A percentile compares a stretch with the other conserved stretches of the same genome.
phyloP scores from a whole-genome alignment of 2,888 invertebrate species.

The Parnassius apollo region DNA sequence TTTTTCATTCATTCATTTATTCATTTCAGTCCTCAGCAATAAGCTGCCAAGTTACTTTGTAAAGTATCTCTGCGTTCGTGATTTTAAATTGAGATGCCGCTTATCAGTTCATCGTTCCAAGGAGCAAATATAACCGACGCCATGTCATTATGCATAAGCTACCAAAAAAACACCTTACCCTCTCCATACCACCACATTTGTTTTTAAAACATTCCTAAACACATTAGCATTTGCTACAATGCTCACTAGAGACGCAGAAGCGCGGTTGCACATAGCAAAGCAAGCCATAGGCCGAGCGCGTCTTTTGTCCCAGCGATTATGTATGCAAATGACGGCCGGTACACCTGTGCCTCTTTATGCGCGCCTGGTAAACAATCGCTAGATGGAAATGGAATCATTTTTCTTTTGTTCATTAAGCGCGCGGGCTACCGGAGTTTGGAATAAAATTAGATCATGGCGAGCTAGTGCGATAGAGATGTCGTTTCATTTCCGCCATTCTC shows the following conservation, averaged over 20 bases:
- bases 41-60: slow-evolving; percentile 1
- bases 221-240: slow-evolving; percentile 73
- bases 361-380: slow-evolving; percentile 65
- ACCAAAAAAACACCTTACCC: slow-evolving; percentile 10
- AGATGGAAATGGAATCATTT: slow-evolving; percentile 57
- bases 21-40: too few relatives aligned
- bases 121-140: slow-evolving; percentile 6
- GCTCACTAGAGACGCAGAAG: slow-evolving; percentile 59
- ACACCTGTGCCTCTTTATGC: slow-evolving; percentile 65
- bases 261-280: slow-evolving; percentile 40
- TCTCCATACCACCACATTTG: slow-evolving; percentile 34
- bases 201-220: slow-evolving; percentile 60
- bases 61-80: slow-evolving; percentile 8
- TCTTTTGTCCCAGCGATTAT: slow-evolving; percentile 70
- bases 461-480: not conserved
- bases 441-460: slow-evolving; percentile 3
- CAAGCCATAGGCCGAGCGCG: slow-evolving; percentile 34
- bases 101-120: slow-evolving; percentile 18
- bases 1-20: too few relatives aligned
- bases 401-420: slow-evolving; percentile 18
- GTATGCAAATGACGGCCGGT: slow-evolving; percentile 52
- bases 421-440: slow-evolving; percentile 2
- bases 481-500: slow-evolving; percentile 12
- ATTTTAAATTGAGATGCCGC: slow-evolving; percentile 9
- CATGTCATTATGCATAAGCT: slow-evolving; percentile 22